Conservation (phyloP, 2,797 vertebrate genomes). For the Thripadectes ignobilis region DNA sequence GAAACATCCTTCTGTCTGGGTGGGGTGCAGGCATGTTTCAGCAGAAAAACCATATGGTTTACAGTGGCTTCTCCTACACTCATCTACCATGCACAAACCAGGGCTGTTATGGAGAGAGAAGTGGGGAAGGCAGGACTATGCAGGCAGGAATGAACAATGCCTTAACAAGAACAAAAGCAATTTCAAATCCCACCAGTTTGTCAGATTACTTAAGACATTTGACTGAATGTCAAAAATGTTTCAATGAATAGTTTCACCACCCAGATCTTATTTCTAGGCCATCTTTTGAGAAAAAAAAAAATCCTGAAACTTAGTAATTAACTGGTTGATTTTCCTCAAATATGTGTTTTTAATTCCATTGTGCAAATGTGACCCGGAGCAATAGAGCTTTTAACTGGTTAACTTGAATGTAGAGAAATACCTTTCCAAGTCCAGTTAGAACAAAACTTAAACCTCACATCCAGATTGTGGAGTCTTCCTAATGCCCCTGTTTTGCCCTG, state of each 20-base stretch:
- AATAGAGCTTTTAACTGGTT: neutral
- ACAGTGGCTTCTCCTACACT: neutral
- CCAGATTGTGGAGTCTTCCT: slow-evolving; percentile 2
- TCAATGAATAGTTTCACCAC: slow-evolving; percentile 6
- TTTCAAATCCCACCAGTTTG: slow-evolving; percentile 35
- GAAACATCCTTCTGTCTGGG: neutral
- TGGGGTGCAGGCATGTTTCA: neutral
- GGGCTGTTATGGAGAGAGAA: neutral
- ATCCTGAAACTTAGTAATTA: neutral
- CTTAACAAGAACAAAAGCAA: slow-evolving; percentile 44
- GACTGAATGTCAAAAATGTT: slow-evolving; percentile 49
- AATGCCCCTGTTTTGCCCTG: neutral
- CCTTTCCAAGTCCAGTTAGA: neutral
- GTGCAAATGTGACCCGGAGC: neutral
- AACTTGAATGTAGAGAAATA: neutral
- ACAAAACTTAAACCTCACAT: slow-evolving; percentile 3
- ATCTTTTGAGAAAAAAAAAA: neutral
- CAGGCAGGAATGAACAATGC: slow-evolving; percentile 38
- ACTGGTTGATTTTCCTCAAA: slow-evolving; percentile 3
- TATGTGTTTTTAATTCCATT: neutral
- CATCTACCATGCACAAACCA: neutral
- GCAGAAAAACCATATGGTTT: slow-evolving; percentile 2
- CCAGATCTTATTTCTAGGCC: slow-evolving; percentile 20
- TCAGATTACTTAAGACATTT: slow-evolving; percentile 34
- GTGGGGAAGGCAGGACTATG: slow-evolving; percentile 20